Conservation (phyloP, 2,888 invertebrate species). For the Ganaspis brasiliensis region DNA sequence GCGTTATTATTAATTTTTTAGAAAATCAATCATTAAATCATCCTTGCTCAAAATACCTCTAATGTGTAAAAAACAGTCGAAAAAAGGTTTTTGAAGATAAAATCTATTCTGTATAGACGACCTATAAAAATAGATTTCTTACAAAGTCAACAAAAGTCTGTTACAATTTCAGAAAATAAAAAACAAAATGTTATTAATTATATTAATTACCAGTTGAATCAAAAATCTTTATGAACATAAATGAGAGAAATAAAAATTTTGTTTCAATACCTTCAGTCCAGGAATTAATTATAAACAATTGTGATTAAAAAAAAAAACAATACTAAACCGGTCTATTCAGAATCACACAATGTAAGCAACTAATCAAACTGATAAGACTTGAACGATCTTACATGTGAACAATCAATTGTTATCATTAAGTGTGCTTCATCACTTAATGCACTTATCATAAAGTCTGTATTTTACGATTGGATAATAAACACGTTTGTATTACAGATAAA, state of each 20-base stretch:
- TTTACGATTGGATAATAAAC: conserved; percentile 18
- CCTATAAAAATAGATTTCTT: no score
- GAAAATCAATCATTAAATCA: no score
- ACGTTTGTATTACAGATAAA: neutral
- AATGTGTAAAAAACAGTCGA: no score
- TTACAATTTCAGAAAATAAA: neutral
- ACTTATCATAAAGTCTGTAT: conserved; percentile 32
- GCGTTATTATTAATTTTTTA: no score
- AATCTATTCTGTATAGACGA: no score
- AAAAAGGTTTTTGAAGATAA: no score
- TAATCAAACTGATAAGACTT: conserved; percentile 30
- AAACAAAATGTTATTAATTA: neutral
- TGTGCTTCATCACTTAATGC: conserved; percentile 35
- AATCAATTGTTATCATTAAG: conserved; percentile 39
- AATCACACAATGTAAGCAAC: conserved; percentile 16
- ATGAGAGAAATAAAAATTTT: neutral
- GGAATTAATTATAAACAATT: neutral
- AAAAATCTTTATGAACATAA: no score
- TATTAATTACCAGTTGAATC: no score
- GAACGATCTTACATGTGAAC: neutral
- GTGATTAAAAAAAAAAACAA: neutral
- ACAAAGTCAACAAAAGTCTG: neutral
- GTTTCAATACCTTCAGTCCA: neutral
- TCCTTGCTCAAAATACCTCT: no score
- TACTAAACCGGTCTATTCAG: neutral